Base-by-base conservation (phyloP, 2,888 invertebrate genomes). In the Scaptomyza parva region DNA sequence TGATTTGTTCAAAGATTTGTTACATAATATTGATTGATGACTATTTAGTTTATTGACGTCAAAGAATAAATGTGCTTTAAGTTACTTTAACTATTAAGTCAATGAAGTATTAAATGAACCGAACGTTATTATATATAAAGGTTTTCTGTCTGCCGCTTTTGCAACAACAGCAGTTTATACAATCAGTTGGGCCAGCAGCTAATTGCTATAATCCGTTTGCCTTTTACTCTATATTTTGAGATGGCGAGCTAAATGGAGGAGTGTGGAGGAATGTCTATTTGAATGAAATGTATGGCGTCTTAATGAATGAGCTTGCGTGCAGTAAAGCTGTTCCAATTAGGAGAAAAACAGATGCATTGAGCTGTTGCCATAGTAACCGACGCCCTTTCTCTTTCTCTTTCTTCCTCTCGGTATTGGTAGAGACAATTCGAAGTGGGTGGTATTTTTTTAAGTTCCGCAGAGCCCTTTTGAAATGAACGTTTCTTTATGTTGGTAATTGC, bases 291-390 rank as follows among this genome's bases (percentile, higher is more conserved):
- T 47, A 24, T 51, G 45, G 39, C 39, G 47, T 37, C 43, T 14
- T 55, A 79, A 60, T 78, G 61, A 79, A 81, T 64, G 50, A 68
- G 60, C 62, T 72, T 55, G 71, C 81, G 62, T 78, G 84, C 71
- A 37, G 48, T 35, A 73, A 54, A 79, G 58, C 68, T 70, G 55
- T 44, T 67, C 63, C 63, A 76, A 77, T 76, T 79, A 76, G 64
- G 18, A 11, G 14, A 12, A 14, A 37, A 47, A 40, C 28, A 54
- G 22, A 41, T 67, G 41, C 51, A 61, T 43, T 39, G 20, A 44
- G 44, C 28, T 59, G 30, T 58, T 33, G 24, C 14, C 3, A 52
- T 47, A 20, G 37, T 17, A 9, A 8, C 9, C 6, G 0, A 9
- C 9, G 8, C 9, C 3, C 28, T 28, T 2, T 28, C 28, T 28